Conservation (phyloP, 2,113 vertebrate genomes). For the Sclerurus mexicanus region DNA sequence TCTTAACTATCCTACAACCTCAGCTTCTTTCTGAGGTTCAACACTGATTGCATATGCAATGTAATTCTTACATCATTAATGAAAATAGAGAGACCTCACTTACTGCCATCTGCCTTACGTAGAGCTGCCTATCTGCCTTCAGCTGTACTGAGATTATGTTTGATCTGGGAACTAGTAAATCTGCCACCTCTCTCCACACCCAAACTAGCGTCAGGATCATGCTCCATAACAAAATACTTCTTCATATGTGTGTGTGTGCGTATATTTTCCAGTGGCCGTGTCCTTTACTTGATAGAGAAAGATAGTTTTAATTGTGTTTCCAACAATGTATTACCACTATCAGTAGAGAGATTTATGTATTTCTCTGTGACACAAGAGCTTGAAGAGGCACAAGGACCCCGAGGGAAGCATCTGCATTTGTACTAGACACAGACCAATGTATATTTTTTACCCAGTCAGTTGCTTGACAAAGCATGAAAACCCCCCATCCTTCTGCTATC, state of each 20-base stretch:
- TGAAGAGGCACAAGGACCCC: neutral
- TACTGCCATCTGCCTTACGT: neutral
- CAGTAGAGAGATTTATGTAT: neutral
- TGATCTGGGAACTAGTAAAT: neutral
- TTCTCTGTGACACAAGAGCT: neutral
- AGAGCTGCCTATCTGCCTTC: neutral
- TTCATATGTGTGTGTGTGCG: neutral
- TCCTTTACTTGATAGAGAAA: neutral
- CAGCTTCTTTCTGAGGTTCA: neutral
- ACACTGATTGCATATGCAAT: accelerated
- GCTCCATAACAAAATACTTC: neutral
- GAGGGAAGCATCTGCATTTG: neutral
- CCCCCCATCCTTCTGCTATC: neutral
- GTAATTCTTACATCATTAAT: neutral
- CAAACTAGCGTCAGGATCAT: neutral
- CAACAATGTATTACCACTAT: neutral
- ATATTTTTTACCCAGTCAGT: neutral
- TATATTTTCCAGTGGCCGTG: neutral
- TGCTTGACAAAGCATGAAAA: neutral
- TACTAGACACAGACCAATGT: neutral
- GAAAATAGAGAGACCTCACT: neutral
- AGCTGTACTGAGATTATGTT: accelerated
- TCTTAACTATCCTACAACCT: neutral
- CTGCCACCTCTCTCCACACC: neutral
- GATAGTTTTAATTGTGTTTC: neutral